A percentile compares a stretch with the other conserved stretches of the same genome.
These are phyloP conservation scores for Pinna nobilis DNA, from an alignment of 1,140 invertebrate genomes.

Conservation along the genomic window DNA sequence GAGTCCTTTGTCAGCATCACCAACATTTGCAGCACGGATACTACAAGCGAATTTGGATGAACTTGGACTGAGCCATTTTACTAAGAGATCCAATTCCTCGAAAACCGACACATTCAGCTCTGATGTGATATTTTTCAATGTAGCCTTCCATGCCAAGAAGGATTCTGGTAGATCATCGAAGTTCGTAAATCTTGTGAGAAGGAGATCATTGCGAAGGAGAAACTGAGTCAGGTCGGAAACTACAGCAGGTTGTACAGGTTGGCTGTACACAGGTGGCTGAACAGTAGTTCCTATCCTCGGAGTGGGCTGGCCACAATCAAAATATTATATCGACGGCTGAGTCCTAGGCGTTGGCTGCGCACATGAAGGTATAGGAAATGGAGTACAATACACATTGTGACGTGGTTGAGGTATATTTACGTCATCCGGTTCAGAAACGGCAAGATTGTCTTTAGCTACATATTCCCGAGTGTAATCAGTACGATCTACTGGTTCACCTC, in stretches of 20 bases:
- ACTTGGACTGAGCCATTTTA: conserved; percentile 29
- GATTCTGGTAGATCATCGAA: conserved; percentile 38
- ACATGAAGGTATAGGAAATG: too few species aligned
- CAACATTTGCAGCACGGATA: neutral
- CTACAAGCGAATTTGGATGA: neutral
- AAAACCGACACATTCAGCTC: conserved; percentile 17
- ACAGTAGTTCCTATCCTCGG: too few species aligned
- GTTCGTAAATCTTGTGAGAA: conserved; percentile 11
- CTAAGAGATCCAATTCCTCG: conserved; percentile 42
- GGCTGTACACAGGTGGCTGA: too few species aligned
- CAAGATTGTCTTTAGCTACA: too few species aligned
- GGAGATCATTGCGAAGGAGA: conserved; percentile 25
- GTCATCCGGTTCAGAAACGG: too few species aligned
- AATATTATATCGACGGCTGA: too few species aligned
- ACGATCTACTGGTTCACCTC: too few species aligned
- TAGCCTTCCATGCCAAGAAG: conserved; percentile 29
- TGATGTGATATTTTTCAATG: conserved; percentile 24
- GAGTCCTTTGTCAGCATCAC: neutral
- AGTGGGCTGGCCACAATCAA: too few species aligned
- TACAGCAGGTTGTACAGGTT: neutral
- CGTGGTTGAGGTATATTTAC: too few species aligned
- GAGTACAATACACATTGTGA: too few species aligned
- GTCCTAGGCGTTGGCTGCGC: too few species aligned
- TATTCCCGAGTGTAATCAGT: too few species aligned
- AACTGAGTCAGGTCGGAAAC: conserved; percentile 11